Percentiles rank a stretch among this genome's conserved stretches.
phyloP scores from a whole-genome alignment of 92 coral and sea anemone genomes.

The Isaurus tuberculatus region DNA sequence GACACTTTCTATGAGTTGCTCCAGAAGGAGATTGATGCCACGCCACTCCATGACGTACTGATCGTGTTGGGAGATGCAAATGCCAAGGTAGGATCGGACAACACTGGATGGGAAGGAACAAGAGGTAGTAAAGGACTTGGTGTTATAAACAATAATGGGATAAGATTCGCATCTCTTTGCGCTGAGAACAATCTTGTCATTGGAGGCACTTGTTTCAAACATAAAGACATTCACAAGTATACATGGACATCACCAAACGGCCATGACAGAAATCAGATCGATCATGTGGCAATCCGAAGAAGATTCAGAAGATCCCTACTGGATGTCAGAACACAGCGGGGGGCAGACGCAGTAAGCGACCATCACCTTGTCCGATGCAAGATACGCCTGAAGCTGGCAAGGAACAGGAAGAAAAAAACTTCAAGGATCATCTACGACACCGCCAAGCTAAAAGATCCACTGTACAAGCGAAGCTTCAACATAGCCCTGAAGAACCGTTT shows the following conservation, averaged over 20 bases:
- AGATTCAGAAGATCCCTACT: slow-evolving; percentile 10
- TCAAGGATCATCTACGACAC: background rate
- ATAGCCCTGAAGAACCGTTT: background rate
- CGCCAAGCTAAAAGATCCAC: background rate
- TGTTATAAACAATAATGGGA: no score
- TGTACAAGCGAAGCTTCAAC: background rate
- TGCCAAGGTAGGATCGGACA: background rate
- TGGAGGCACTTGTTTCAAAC: background rate
- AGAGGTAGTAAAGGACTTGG: no score
- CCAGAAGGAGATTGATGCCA: background rate
- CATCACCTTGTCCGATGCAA: background rate
- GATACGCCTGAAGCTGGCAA: slow-evolving; percentile 15
- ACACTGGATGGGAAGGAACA: background rate
- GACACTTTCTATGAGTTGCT: background rate
- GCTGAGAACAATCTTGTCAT: no score
- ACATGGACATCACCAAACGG: background rate
- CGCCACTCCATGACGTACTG: background rate
- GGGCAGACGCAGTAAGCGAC: background rate
- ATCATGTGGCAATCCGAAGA: background rate
- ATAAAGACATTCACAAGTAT: background rate
- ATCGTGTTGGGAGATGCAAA: background rate
- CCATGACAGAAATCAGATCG: background rate
- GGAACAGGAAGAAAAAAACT: background rate
- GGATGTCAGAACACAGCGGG: background rate
- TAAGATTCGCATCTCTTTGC: no score